Evolutionary conservation across 2,113 vertebrate species (phyloP).

Genomic region (Odobenus rosmarus): DNA sequence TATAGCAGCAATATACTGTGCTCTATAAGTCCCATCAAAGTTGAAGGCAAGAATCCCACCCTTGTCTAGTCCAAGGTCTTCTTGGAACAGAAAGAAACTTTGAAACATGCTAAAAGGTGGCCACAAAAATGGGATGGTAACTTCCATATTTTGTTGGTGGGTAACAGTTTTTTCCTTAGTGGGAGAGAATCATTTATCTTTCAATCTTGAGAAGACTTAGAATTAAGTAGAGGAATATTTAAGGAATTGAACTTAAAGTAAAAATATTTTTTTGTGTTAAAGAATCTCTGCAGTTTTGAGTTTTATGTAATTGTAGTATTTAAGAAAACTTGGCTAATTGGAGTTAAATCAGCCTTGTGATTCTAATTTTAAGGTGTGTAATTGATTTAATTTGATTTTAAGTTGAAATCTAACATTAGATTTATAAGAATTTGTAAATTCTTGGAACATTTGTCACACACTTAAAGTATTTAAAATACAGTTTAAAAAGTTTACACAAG

Average conservation of each 20-base stretch:
- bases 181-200: background rate
- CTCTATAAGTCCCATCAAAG: background rate
- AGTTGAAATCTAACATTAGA: background rate
- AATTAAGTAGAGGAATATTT: constrained; percentile 6
- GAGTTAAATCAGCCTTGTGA: background rate
- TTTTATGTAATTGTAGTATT: background rate
- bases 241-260: background rate
- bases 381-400: constrained; percentile 21
- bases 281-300: background rate
- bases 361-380: background rate
- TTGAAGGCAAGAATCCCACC: background rate
- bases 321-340: background rate
- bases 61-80: background rate
- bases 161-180: background rate
- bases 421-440: background rate
- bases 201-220: background rate
- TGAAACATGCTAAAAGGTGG: background rate
- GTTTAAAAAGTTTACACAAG: background rate
- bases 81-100: background rate
- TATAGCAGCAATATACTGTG: background rate
- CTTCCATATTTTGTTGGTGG: background rate
- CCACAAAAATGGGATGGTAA: background rate
- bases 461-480: constrained; percentile 4
- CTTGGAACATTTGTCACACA: background rate
- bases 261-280: background rate